phyloP scores from a whole-genome alignment of 1,140 invertebrate genomes.

The Phymastichus coffea region DNA sequence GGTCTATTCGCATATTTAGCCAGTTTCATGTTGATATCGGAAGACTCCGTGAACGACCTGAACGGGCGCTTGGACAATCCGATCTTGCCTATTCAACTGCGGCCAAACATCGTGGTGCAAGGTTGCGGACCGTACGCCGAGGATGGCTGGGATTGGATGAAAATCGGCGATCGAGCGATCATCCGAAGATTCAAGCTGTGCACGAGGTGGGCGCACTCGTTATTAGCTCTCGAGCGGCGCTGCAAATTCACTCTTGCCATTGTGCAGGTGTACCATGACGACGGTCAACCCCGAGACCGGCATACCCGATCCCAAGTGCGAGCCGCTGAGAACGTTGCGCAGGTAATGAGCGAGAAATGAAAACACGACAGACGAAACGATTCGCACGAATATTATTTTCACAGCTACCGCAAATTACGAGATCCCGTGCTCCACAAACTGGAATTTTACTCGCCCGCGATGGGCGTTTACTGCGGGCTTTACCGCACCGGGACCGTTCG shows the following conservation, averaged over 20 bases:
- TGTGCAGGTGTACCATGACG: slow-evolving; percentile 41
- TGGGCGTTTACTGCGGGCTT: slow-evolving; percentile 47
- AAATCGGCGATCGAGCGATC: slow-evolving; percentile 47
- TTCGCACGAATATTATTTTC: too few relatives aligned
- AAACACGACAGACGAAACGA: too few relatives aligned
- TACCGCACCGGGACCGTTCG: slow-evolving; percentile 40
- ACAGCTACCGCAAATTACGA: slow-evolving; percentile 40
- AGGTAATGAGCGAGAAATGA: too few relatives aligned
- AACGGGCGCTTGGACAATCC: slow-evolving; percentile 44
- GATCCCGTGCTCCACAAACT: slow-evolving; percentile 31
- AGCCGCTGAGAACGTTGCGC: slow-evolving; percentile 41
- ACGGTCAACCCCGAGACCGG: slow-evolving; percentile 40
- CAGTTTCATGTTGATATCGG: slow-evolving; percentile 52
- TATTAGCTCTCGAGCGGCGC: too few relatives aligned
- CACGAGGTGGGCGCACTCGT: too few relatives aligned
- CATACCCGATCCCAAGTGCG: slow-evolving; percentile 24
- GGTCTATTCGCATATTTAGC: slow-evolving; percentile 53
- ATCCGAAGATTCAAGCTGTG: slow-evolving; percentile 52
- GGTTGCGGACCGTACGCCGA: slow-evolving; percentile 52
- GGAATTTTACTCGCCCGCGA: slow-evolving; percentile 38
- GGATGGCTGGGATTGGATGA: slow-evolving; percentile 57
- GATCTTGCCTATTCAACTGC: slow-evolving; percentile 48
- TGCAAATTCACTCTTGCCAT: too few relatives aligned
- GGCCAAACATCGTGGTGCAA: slow-evolving; percentile 56
- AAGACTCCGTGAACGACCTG: slow-evolving; percentile 48